Evolutionary conservation across 2,113 vertebrate species (phyloP), one percentile per base, ranked within the genome.

Genomic region (Condylura cristata): DNA sequence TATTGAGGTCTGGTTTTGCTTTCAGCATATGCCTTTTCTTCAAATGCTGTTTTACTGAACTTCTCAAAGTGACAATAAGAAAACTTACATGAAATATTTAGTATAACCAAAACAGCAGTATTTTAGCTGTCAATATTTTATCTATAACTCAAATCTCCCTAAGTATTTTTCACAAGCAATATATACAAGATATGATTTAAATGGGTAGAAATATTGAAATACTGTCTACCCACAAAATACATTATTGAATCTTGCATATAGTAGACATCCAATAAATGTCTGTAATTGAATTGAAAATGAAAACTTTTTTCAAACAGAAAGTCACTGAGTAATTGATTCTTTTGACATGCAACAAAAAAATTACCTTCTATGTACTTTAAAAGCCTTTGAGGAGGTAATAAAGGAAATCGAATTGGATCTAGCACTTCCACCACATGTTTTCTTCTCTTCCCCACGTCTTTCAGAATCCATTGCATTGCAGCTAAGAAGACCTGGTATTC

Each of bases 321-420:
- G n/a, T 46, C 18, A 83, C 1, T 70, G 63, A 46, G 78, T 53
- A 88, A 75, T 30, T n/a, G 44, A 89, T 34, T 84, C 81, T 86
- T 60, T 51, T 71, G 71, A 96, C 48, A 93, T 26, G 30, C 3
- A 66, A 61, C 4, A 89, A 82, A 91, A 88, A 61, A 95, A 60
- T 98, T 98, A 99, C 99, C 99, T 98, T 99, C 99, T 96, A 99
- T 99, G 96, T 99, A 99, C 71, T 99, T 99, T 96, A 99, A 98
- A 41, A 99, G 99, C 82, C 99, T 99, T 94, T 99, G 99, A 32
- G 99, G 98, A 9, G 99, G 99, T 2, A 99, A 98, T 92, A 99
- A 95, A 66, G 99, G 99, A 97, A 99, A 99, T 83, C 99, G 98
- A 89, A 99, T 98, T 2, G 99, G 99, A 84, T 99, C 99, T 96